These are phyloP conservation scores for Hydraecia micacea DNA, from an alignment of 2,888 invertebrate species.

Conservation along the genomic window DNA sequence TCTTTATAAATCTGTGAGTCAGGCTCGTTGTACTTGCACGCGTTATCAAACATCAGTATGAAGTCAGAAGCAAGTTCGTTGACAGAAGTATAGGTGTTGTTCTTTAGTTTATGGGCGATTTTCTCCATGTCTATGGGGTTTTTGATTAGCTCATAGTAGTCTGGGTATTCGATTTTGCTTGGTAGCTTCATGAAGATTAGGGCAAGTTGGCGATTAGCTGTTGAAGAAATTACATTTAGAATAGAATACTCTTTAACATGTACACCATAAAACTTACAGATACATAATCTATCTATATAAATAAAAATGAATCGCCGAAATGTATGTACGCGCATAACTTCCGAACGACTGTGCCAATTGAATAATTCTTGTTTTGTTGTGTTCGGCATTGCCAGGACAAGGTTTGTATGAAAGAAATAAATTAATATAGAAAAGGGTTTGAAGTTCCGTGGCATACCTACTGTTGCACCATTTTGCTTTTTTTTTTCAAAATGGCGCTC, in stretches of 20 bases:
- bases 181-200: slow-evolving; percentile 98
- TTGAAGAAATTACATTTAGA: slow-evolving; percentile 55
- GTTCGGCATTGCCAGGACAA: no score
- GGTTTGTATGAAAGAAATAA: no score
- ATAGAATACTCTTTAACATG: not conserved
- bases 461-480: no score
- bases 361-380: no score
- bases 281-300: not conserved
- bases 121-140: slow-evolving; percentile 99
- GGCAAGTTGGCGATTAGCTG: slow-evolving; percentile 97
- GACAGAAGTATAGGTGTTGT: slow-evolving; percentile 93
- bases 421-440: no score
- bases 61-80: slow-evolving; percentile 97
- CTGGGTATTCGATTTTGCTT: slow-evolving; percentile 97
- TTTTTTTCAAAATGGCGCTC: no score
- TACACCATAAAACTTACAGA: not conserved
- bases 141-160: slow-evolving; percentile 99
- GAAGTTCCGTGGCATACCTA: no score
- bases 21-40: slow-evolving; percentile 99
- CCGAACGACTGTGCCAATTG: no score
- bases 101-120: slow-evolving; percentile 96
- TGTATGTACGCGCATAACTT: no score
- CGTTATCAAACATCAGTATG: slow-evolving; percentile 98
- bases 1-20: slow-evolving; percentile 99
- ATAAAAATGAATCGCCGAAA: no score